Base-by-base conservation (phyloP, 35 echinoderm and acorn worm species). In the Ophiothrix spiculata region DNA sequence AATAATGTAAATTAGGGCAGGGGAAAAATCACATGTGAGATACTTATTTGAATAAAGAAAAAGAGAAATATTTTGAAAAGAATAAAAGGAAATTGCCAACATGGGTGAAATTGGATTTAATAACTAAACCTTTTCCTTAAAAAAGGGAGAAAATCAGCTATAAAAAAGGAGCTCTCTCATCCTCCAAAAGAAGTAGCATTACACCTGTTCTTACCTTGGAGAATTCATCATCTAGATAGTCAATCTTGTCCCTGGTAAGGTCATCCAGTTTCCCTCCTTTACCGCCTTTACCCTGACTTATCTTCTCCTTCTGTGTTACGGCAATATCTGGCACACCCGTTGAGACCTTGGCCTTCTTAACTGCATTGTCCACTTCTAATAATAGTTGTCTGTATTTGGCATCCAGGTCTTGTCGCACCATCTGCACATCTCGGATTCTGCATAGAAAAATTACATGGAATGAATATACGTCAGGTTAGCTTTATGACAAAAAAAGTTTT, bases 341-440 rank as follows among this genome's bases (percentile, higher is more conserved):
- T 1, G 41, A 46, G 3, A 29, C 54, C 13, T 29, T 35, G 33
- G 87, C 88, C 74, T 93, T 93, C 84, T 81, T 75, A 8, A 54
- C 81, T 16, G 79, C 73, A 11, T 56, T 33, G 38, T 97, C 94
- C 0, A 96, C 31, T 56, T 96, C 90, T 32, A 75, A 35, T 28
- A 87, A 64, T 4, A 97, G 39, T 42, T 93, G 91, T 10, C 34
- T 88, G 85, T 56, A 91, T 76, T 97, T 97, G 38, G 39, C 37
- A 25, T 82, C 39, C 15, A 97, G 73, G n/a, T 97, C 95, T 82
- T 84, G 85, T 0, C 88, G 83, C 15, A 97, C 84, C 95, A 97
- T 97, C 77, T 97, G 95, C 25, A 97, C 95, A 88, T 97, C 95
- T 64, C 95, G 83, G 17, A 91, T 86, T 60, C 95, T 97, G 64